Percentiles rank a stretch among this genome's conserved stretches.
phyloP scores from a whole-genome alignment of 2,113 vertebrate genomes.

The Anguilla japonica region DNA sequence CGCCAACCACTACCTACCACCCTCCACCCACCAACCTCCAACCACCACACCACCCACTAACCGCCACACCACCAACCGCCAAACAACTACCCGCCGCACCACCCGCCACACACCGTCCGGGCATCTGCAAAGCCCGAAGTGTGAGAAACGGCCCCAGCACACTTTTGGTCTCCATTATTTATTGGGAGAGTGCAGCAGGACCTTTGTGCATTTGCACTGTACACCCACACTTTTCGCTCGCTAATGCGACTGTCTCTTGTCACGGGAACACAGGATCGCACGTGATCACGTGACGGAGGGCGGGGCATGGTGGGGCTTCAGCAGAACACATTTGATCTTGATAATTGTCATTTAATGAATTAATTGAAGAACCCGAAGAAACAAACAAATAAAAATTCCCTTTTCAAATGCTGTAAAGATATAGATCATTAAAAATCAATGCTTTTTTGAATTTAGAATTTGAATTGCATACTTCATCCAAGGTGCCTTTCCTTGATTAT shows the following conservation, averaged over 20 bases:
- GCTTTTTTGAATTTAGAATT: not conserved
- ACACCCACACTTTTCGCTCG: not conserved
- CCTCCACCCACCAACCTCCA: too few species aligned
- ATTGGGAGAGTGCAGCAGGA: slow-evolving; percentile 43
- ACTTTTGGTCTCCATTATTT: slow-evolving; percentile 62
- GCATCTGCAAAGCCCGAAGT: slow-evolving; percentile 62
- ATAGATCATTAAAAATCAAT: too few species aligned
- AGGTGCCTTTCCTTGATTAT: not conserved
- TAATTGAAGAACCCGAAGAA: not conserved
- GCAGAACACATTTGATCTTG: not conserved
- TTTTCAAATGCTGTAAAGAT: too few species aligned
- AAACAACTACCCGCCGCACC: too few species aligned
- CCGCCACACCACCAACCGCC: too few species aligned
- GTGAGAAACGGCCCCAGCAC: slow-evolving; percentile 59
- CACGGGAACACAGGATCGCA: slow-evolving; percentile 8
- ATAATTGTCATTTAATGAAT: not conserved
- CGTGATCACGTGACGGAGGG: not conserved
- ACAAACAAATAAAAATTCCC: not conserved
- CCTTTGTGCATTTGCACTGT: slow-evolving; percentile 23
- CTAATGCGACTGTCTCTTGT: not conserved
- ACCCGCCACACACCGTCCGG: slow-evolving; percentile 51
- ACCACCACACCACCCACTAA: too few species aligned
- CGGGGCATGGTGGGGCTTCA: not conserved
- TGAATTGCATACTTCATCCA: not conserved
- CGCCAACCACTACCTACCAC: too few species aligned